A percentile compares a stretch with the other conserved stretches of the same genome.
Evolutionary conservation across 2,113 vertebrate genomes (phyloP).

Genomic region (Albula goreensis): DNA sequence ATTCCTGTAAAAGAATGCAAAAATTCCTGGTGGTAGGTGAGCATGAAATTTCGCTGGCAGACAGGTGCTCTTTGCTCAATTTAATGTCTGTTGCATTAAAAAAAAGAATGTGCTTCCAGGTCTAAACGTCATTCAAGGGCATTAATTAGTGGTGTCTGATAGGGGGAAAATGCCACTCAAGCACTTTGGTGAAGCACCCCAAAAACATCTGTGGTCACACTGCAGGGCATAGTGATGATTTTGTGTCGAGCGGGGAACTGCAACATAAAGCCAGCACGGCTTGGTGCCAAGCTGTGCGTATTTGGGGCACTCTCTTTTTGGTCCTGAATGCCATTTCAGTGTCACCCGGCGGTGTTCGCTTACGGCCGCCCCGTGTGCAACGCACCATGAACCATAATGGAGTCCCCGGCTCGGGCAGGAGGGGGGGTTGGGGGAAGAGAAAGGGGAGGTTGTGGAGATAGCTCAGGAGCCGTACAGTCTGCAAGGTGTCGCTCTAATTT

Average conservation of each 20-base stretch:
- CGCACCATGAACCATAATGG: slow-evolving; percentile 43
- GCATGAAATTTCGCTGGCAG: not conserved
- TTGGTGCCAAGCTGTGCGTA: slow-evolving; percentile 42
- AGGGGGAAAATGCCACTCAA: not conserved
- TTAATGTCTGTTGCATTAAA: not conserved
- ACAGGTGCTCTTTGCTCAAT: not conserved
- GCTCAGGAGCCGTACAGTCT: slow-evolving; percentile 78
- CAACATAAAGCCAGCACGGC: slow-evolving; percentile 27
- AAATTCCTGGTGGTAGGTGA: not conserved
- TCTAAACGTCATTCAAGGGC: not conserved
- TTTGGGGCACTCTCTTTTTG: slow-evolving; percentile 37
- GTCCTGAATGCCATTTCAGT: slow-evolving; percentile 46
- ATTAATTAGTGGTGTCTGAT: not conserved
- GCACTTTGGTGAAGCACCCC: not conserved
- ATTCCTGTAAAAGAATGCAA: not conserved
- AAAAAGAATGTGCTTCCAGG: not conserved
- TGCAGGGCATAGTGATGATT: slow-evolving; percentile 37
- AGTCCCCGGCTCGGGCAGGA: slow-evolving; percentile 42
- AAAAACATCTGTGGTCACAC: slow-evolving; percentile 33
- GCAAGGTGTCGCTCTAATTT: slow-evolving; percentile 69
- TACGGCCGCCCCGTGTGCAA: slow-evolving; percentile 48
- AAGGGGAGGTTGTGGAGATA: slow-evolving; percentile 76
- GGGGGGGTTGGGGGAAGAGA: slow-evolving; percentile 20
- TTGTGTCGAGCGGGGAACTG: slow-evolving; percentile 38
- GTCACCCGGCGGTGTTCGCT: slow-evolving; percentile 59